phyloP scores from a whole-genome alignment of 1,140 invertebrate genomes.

The Cepaea nemoralis region DNA sequence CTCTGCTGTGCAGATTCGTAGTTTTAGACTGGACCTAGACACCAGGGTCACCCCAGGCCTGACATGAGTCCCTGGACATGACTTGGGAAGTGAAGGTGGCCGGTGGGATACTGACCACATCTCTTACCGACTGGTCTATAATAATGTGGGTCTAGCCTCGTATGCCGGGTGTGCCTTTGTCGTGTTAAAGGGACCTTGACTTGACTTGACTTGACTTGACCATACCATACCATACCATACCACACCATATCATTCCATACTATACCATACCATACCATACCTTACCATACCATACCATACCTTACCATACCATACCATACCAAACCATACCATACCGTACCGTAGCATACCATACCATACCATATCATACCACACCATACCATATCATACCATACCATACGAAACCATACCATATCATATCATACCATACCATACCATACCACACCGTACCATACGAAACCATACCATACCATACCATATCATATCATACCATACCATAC shows the following conservation, averaged over 20 bases:
- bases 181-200: too few relatives aligned
- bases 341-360: slow-evolving; percentile 52
- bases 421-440: slow-evolving; percentile 39
- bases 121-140: too few relatives aligned
- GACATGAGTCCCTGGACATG: too few relatives aligned
- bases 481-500: not conserved
- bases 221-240: slow-evolving; percentile 45
- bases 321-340: slow-evolving; percentile 50
- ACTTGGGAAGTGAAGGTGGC: too few relatives aligned
- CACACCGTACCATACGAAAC: slow-evolving; percentile 27
- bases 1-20: too few relatives aligned
- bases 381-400: slow-evolving; percentile 36
- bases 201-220: too few relatives aligned
- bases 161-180: too few relatives aligned
- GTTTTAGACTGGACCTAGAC: too few relatives aligned
- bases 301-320: slow-evolving; percentile 53
- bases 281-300: slow-evolving; percentile 55
- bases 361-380: slow-evolving; percentile 49
- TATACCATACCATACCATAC: slow-evolving; percentile 47
- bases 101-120: too few relatives aligned
- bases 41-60: too few relatives aligned
- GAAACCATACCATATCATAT: slow-evolving; percentile 43
- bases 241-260: slow-evolving; percentile 38
- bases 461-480: slow-evolving; percentile 8
- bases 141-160: too few relatives aligned